phyloP scores from a whole-genome alignment of 2,113 vertebrate species.

The Hoplias malabaricus region DNA sequence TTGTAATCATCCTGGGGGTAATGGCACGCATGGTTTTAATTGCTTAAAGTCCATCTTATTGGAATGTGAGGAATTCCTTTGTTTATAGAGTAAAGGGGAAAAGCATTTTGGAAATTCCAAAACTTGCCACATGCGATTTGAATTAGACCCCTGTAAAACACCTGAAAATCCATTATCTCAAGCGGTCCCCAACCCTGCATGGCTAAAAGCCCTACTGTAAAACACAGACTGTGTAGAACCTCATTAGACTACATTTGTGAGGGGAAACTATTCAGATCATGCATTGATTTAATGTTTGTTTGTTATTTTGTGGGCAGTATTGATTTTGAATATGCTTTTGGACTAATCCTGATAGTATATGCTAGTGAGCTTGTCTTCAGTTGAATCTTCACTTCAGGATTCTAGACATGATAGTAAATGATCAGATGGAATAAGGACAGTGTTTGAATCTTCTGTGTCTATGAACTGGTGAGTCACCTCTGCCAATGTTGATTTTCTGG shows the following conservation, averaged over 20 bases:
- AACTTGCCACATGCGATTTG: constrained; percentile 43
- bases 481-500: not conserved
- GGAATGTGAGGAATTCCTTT: constrained; percentile 38
- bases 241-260: constrained; percentile 11
- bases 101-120: constrained; percentile 25
- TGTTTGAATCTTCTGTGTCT: constrained; percentile 1
- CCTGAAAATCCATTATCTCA: constrained; percentile 35
- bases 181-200: not conserved
- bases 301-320: not conserved
- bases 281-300: not conserved
- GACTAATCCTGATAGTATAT: not conserved
- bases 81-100: constrained; percentile 37
- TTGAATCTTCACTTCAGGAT: not conserved
- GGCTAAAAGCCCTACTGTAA: not conserved
- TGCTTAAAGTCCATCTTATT: constrained; percentile 6
- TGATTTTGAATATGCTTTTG: not conserved
- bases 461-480: not conserved
- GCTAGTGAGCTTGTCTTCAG: not conserved
- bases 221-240: constrained; percentile 12
- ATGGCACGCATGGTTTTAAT: constrained; percentile 34
- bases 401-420: not conserved
- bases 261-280: not conserved
- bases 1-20: constrained; percentile 30
- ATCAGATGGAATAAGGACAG: not conserved
- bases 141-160: constrained; percentile 41